A percentile compares a stretch with the other conserved stretches of the same genome.
Evolutionary conservation across 2,888 invertebrate species (phyloP).

Genomic region (Tubulanus polymorphus): DNA sequence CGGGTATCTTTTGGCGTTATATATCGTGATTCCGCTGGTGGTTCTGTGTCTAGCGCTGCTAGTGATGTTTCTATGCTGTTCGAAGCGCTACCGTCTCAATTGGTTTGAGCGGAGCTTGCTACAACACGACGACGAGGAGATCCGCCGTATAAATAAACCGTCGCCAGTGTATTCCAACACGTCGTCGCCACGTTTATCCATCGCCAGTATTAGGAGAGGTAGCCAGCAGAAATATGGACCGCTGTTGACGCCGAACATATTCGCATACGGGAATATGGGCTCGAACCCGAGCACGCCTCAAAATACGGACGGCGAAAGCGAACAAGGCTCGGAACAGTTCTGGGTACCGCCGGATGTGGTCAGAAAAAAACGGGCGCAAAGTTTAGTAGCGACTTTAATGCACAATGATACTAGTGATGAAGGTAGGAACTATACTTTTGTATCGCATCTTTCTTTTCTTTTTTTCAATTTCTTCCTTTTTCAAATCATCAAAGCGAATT

Average conservation of each 20-base stretch:
- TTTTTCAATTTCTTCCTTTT: too few species aligned
- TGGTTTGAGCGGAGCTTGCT: conserved; percentile 62
- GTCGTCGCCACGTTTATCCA: conserved; percentile 16
- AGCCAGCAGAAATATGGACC: not conserved
- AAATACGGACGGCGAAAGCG: conserved; percentile 16
- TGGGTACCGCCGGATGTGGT: conserved; percentile 48
- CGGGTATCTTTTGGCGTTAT: conserved; percentile 20
- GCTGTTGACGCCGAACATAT: not conserved
- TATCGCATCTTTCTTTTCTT: too few species aligned
- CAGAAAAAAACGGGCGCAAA: conserved; percentile 42
- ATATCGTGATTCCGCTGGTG: conserved; percentile 18
- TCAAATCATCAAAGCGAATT: too few species aligned
- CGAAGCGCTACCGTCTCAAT: conserved; percentile 59
- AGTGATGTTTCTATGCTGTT: conserved; percentile 59
- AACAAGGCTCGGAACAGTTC: conserved; percentile 33
- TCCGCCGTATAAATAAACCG: not conserved
- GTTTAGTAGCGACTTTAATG: conserved; percentile 33
- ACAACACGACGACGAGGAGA: conserved; percentile 47
- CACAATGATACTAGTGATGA: conserved; percentile 2
- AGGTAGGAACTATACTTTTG: too few species aligned
- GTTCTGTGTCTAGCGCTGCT: conserved; percentile 19
- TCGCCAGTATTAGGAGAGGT: not conserved
- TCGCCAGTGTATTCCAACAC: conserved; percentile 4
- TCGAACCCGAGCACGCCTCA: conserved; percentile 37
- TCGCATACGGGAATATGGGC: conserved; percentile 34